Base-by-base conservation (phyloP, 2,888 invertebrate species). In the Temnothorax ravouxi region DNA sequence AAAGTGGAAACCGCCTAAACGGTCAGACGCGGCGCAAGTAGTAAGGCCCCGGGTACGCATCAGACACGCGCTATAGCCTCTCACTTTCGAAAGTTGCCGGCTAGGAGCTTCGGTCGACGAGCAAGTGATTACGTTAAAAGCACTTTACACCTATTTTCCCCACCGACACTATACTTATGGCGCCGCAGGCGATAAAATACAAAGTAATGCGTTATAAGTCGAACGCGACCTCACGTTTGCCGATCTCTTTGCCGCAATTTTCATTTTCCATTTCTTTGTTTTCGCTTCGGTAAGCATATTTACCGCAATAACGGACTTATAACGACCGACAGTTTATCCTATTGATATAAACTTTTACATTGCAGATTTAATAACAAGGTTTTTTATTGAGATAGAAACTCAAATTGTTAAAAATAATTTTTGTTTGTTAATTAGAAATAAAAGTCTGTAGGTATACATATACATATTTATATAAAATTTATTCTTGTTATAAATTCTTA, bases 121-220 rank as follows among this genome's bases (percentile, higher is more conserved):
- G 90, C 79, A 88, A 89, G 92, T 93, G 92, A 93, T 93, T 91
- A 92, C 92, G 91, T 89, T 93, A 91, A 92, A 92, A 93, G 93
- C 92, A 92, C 92, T 92, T 92, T 90, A 88, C 91, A 90, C 91
- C 90, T 91, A 89, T 91, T 87, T 84, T 61, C 64, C 84, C 52
- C 29, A 34, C 56, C 67, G 66, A 61, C 79, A 75, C 84, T 89
- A 85, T 82, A 79, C 85, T 87, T 86, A 83, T 61, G 62, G 81
- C 64, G 21, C 6, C 21, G 62, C 21, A 66, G 80, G 77, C 84
- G 84, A 89, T 88, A 89, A 88, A 87, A 85, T 86, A 87, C 87
- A 83, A 88, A 86, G 84, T 86, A 86, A 88, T 83, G 54, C 66
- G 80, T 81, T 80, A 47, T 67, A 80, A 79, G 54, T 59, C 41